Evolutionary conservation across 2,888 invertebrate genomes (phyloP).

Genomic region (Tenthredo distinguenda): DNA sequence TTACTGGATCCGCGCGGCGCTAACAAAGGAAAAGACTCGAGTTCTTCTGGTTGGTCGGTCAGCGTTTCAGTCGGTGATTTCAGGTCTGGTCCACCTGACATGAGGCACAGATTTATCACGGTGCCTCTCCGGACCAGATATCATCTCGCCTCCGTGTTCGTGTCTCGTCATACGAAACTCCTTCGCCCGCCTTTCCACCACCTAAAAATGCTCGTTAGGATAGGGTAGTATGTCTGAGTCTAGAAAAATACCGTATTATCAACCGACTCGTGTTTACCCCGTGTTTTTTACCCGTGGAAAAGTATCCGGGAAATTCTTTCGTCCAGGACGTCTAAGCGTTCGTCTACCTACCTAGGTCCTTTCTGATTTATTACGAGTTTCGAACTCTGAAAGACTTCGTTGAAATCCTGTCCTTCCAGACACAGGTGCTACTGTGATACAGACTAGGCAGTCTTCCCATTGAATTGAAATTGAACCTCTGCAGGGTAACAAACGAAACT

Average conservation of each 20-base stretch:
- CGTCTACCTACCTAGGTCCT: background rate
- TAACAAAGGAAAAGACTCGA: slow-evolving; percentile 41
- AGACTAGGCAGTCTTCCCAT: slow-evolving; percentile 27
- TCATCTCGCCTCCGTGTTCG: slow-evolving; percentile 71
- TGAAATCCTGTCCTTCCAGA: background rate
- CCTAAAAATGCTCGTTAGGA: background rate
- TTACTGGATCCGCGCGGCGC: slow-evolving; percentile 39
- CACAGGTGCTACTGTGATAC: slow-evolving; percentile 47
- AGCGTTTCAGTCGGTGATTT: slow-evolving; percentile 40
- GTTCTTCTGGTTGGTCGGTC: slow-evolving; percentile 27
- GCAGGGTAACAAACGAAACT: slow-evolving; percentile 45
- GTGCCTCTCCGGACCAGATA: slow-evolving; percentile 73
- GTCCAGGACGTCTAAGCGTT: background rate
- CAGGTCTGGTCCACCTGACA: slow-evolving; percentile 67
- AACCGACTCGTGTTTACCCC: background rate
- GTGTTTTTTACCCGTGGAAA: background rate
- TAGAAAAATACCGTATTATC: background rate
- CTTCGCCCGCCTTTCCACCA: slow-evolving; percentile 58
- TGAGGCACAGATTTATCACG: slow-evolving; percentile 75
- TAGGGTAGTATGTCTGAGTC: background rate
- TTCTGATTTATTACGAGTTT: background rate
- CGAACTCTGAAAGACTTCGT: background rate
- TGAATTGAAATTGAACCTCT: slow-evolving; percentile 44
- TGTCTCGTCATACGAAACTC: slow-evolving; percentile 69
- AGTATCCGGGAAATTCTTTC: background rate